Evolutionary conservation across 1,140 invertebrate species (phyloP).

Genomic region (Bicyclus anynana): DNA sequence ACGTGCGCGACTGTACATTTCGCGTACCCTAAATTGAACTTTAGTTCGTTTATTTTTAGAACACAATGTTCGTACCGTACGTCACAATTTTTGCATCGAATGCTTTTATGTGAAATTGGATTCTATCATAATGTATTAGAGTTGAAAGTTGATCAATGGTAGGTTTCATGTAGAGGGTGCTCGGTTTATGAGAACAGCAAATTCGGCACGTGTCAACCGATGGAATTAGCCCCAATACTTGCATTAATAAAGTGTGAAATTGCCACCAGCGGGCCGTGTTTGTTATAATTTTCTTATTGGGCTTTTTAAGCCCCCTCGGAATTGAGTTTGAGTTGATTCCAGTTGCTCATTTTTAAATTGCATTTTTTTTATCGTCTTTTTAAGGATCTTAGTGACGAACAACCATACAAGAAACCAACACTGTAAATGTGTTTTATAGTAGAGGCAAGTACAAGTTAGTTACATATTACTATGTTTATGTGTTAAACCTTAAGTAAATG

Average conservation of each 20-base stretch:
- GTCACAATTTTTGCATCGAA: background rate
- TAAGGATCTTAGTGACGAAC: background rate
- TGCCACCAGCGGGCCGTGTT: slow-evolving; percentile 63
- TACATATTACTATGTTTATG: too few relatives aligned
- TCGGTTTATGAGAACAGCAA: slow-evolving; percentile 67
- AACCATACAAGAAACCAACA: too few relatives aligned
- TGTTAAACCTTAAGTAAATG: too few relatives aligned
- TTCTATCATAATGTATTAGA: slow-evolving; percentile 9
- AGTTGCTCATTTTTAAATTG: slow-evolving; percentile 33
- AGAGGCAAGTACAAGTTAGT: too few relatives aligned
- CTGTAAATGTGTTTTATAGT: too few relatives aligned
- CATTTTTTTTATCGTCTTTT: background rate
- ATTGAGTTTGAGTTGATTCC: slow-evolving; percentile 28
- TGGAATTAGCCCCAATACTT: slow-evolving; percentile 75
- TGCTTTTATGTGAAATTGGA: background rate
- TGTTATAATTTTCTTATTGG: slow-evolving; percentile 71
- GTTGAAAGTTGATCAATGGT: slow-evolving; percentile 29
- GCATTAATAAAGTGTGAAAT: slow-evolving; percentile 78
- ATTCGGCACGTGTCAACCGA: slow-evolving; percentile 71
- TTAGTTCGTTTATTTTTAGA: slow-evolving; percentile 6
- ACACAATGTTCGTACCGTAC: slow-evolving; percentile 4
- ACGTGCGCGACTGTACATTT: background rate
- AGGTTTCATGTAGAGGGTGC: slow-evolving; percentile 19
- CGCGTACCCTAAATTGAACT: slow-evolving; percentile 8
- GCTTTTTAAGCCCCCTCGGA: slow-evolving; percentile 41